These are phyloP conservation scores for Nyctereutes procyonoides DNA, from an alignment of 2,113 vertebrate species.

Conservation along the genomic window DNA sequence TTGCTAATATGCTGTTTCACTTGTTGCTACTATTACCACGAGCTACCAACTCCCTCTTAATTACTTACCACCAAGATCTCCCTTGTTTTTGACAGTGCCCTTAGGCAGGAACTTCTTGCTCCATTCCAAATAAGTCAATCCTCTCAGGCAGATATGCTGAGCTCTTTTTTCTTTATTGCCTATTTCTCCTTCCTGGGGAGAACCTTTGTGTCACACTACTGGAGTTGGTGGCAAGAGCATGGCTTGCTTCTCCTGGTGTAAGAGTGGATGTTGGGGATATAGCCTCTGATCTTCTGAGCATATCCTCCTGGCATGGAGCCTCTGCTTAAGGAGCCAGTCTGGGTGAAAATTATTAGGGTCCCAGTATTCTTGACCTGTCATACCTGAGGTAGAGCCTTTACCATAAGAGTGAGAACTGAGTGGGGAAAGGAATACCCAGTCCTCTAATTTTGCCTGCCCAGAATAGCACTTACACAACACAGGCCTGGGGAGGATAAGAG, in stretches of 20 bases:
- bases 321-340: not conserved
- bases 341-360: not conserved
- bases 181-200: not conserved
- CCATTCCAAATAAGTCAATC: slow-evolving; percentile 14
- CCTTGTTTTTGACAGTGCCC: slow-evolving; percentile 13
- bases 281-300: not conserved
- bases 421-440: not conserved
- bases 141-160: not conserved
- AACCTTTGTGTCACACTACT: not conserved
- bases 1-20: not conserved
- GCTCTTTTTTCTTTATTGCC: slow-evolving; percentile 4
- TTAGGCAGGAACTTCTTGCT: not conserved
- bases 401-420: not conserved
- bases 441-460: not conserved
- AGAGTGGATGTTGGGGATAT: not conserved
- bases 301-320: not conserved
- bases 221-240: not conserved
- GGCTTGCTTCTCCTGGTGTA: not conserved
- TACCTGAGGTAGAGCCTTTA: not conserved
- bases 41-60: not conserved
- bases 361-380: slow-evolving; percentile 18
- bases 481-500: not conserved
- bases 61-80: not conserved
- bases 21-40: not conserved
- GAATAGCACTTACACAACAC: not conserved